Evolutionary conservation across 2,113 vertebrate species (phyloP).

Genomic region (Gnathonemus echidnorhynchus): DNA sequence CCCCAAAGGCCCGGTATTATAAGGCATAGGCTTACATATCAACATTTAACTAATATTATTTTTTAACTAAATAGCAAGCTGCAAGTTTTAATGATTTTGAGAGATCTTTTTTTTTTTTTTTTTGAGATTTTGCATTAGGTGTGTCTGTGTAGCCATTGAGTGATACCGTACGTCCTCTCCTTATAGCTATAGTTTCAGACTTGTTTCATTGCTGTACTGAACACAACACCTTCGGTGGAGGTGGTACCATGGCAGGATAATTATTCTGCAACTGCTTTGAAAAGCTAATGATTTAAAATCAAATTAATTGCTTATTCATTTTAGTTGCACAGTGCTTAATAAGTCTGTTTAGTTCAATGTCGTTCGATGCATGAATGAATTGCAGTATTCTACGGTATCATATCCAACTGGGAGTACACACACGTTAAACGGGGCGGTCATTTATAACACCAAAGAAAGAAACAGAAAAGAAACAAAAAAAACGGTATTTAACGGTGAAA

Average conservation of each 20-base stretch:
- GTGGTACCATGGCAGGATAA: neutral
- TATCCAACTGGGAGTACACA: neutral
- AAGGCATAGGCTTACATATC: neutral
- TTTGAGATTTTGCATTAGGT: neutral
- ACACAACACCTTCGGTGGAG: neutral
- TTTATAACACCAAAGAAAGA: neutral
- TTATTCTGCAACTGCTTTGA: neutral
- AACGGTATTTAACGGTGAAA: neutral
- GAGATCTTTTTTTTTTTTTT: neutral
- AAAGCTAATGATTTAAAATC: neutral
- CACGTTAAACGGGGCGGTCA: neutral
- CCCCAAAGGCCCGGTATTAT: neutral
- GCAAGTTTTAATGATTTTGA: neutral
- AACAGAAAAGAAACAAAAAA: neutral
- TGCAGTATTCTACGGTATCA: neutral
- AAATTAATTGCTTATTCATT: neutral
- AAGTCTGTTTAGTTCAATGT: neutral
- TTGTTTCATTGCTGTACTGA: neutral
- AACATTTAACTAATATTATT: neutral
- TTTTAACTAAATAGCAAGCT: neutral
- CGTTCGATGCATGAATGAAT: neutral
- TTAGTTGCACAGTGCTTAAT: neutral
- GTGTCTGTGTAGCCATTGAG: neutral
- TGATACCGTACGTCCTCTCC: neutral
- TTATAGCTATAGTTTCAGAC: neutral